Conservation (phyloP, 2,888 invertebrate species). For the Apocheima hispidaria region DNA sequence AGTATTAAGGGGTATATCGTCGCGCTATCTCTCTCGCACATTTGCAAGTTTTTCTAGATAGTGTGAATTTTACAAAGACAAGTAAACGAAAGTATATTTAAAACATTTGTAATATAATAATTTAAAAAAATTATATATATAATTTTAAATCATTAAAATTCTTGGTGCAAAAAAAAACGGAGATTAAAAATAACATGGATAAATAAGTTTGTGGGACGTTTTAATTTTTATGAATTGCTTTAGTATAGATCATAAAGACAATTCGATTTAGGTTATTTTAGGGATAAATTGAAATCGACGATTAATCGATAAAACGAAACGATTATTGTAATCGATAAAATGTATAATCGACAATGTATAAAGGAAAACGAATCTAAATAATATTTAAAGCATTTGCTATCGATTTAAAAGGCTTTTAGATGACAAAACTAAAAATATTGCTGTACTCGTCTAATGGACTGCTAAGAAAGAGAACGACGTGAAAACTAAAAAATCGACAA, state of each 20-base stretch:
- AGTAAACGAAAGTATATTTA: too few relatives aligned
- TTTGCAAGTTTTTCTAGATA: too few relatives aligned
- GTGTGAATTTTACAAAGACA: too few relatives aligned
- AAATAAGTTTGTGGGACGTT: neutral
- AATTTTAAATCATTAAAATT: too few relatives aligned
- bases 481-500: neutral
- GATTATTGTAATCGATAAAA: neutral
- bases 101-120: too few relatives aligned
- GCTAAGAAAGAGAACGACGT: too few relatives aligned
- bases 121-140: too few relatives aligned
- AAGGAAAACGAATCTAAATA: neutral
- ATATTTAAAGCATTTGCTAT: neutral
- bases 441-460: too few relatives aligned
- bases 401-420: neutral
- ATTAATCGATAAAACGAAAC: neutral
- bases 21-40: too few relatives aligned
- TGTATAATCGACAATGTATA: neutral
- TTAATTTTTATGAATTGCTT: neutral
- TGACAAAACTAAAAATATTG: neutral
- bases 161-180: neutral
- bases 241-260: slow-evolving; percentile 2
- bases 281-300: neutral
- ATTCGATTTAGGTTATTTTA: neutral
- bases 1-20: too few relatives aligned
- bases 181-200: neutral